phyloP scores from a whole-genome alignment of 2,888 invertebrate species.

The Drosophila prolongata region DNA sequence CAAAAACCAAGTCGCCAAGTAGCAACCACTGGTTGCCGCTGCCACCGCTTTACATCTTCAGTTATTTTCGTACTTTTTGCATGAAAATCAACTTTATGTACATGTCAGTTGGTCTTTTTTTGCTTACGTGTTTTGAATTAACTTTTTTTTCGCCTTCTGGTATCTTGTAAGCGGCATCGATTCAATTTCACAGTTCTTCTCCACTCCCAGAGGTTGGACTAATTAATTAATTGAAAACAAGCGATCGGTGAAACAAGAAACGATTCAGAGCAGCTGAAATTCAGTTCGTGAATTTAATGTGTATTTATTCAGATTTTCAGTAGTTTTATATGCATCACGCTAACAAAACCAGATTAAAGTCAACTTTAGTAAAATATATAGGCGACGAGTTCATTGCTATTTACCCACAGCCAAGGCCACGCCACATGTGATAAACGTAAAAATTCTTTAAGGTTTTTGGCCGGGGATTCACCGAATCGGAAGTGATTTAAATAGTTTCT shows the following conservation, averaged over 20 bases:
- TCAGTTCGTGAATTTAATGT: background rate
- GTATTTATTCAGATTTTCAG: slow-evolving; percentile 19
- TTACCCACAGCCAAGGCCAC: slow-evolving; percentile 26
- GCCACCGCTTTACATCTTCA: slow-evolving; percentile 17
- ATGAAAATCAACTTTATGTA: slow-evolving; percentile 28
- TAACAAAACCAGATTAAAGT: slow-evolving; percentile 42
- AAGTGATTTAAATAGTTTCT: slow-evolving; percentile 14
- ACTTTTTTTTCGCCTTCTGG: slow-evolving; percentile 22
- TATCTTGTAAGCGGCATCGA: slow-evolving; percentile 46
- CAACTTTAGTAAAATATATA: slow-evolving; percentile 21
- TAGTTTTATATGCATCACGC: slow-evolving; percentile 28
- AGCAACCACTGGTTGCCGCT: slow-evolving; percentile 31
- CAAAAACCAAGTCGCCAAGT: slow-evolving; percentile 17
- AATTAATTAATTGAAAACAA: slow-evolving; percentile 46
- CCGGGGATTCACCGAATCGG: slow-evolving; percentile 8
- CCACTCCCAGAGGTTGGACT: slow-evolving; percentile 20
- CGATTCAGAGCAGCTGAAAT: slow-evolving; percentile 13
- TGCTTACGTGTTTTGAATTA: slow-evolving; percentile 28
- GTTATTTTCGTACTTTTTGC: slow-evolving; percentile 10
- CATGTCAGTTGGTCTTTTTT: slow-evolving; percentile 1
- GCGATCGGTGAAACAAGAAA: slow-evolving; percentile 19
- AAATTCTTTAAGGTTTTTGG: slow-evolving; percentile 25
- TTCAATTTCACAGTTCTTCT: slow-evolving; percentile 23
- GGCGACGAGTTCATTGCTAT: slow-evolving; percentile 56
- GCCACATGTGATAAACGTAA: slow-evolving; percentile 8